Evolutionary conservation across 2,888 invertebrate species (phyloP).

Genomic region (Nomada ferruginata): DNA sequence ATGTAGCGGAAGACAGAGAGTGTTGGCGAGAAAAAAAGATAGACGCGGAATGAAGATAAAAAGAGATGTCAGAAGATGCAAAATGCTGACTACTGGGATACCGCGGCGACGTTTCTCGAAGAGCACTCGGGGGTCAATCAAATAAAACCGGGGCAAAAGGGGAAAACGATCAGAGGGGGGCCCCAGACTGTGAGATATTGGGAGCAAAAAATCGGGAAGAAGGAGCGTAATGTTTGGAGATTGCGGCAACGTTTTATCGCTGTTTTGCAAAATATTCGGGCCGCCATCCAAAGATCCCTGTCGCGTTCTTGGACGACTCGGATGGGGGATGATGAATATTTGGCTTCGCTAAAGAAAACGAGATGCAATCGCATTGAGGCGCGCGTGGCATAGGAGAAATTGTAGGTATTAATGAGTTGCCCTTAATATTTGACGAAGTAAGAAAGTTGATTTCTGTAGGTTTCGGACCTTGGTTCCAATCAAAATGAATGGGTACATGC

Average conservation of each 20-base stretch:
- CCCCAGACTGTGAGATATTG: slow-evolving; percentile 37
- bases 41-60: slow-evolving; percentile 19
- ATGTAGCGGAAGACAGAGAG: not conserved
- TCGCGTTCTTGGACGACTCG: not conserved
- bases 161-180: slow-evolving; percentile 24
- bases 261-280: slow-evolving; percentile 27
- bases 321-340: not conserved
- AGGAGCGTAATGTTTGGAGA: slow-evolving; percentile 9
- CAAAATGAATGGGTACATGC: no score
- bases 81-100: slow-evolving; percentile 66
- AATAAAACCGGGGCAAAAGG: slow-evolving; percentile 54
- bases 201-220: slow-evolving; percentile 25
- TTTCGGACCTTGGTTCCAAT: no score
- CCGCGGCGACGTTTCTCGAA: slow-evolving; percentile 53
- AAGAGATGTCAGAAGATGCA: slow-evolving; percentile 51
- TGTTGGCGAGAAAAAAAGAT: not conserved
- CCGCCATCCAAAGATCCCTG: slow-evolving; percentile 8
- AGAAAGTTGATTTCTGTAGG: no score
- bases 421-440: not conserved
- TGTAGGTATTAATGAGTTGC: not conserved
- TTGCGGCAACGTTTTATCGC: slow-evolving; percentile 17
- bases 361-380: not conserved
- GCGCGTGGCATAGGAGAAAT: not conserved
- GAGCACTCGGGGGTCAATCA: slow-evolving; percentile 60
- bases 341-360: not conserved